These are phyloP conservation scores for Platyrinchus mystaceus DNA, from an alignment of 2,797 vertebrate genomes.

Conservation along the genomic window DNA sequence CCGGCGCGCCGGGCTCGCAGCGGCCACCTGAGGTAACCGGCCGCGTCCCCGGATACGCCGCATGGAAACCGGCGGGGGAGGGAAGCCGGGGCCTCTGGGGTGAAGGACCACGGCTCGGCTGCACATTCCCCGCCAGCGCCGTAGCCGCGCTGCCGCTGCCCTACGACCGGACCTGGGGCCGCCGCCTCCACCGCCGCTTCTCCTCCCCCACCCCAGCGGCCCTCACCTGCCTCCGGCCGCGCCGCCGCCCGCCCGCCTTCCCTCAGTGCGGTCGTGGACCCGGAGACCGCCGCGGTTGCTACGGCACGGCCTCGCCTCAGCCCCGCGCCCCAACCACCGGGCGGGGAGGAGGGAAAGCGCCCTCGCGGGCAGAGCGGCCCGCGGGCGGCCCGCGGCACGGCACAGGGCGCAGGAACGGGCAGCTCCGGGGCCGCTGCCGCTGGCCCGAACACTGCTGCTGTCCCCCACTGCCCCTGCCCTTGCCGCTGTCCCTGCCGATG, in stretches of 20 bases:
- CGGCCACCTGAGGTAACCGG: not conserved
- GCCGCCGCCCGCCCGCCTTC: not conserved
- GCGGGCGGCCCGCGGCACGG: fast-evolving
- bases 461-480: no score
- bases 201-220: not conserved
- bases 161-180: not conserved
- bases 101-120: not conserved
- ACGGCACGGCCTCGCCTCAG: not conserved
- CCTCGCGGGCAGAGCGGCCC: not conserved
- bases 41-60: fast-evolving
- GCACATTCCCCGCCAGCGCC: not conserved
- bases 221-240: not conserved
- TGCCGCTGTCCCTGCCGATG: not conserved
- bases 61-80: not conserved
- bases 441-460: not conserved
- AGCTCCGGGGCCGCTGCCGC: not conserved
- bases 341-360: no score
- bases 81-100: not conserved
- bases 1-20: not conserved
- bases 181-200: not conserved
- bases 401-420: not conserved
- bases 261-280: not conserved
- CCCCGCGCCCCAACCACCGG: not conserved
- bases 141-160: not conserved
- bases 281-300: conserved; percentile 54